Conservation (phyloP, 2,113 vertebrate species). For the Scortum barcoo region DNA sequence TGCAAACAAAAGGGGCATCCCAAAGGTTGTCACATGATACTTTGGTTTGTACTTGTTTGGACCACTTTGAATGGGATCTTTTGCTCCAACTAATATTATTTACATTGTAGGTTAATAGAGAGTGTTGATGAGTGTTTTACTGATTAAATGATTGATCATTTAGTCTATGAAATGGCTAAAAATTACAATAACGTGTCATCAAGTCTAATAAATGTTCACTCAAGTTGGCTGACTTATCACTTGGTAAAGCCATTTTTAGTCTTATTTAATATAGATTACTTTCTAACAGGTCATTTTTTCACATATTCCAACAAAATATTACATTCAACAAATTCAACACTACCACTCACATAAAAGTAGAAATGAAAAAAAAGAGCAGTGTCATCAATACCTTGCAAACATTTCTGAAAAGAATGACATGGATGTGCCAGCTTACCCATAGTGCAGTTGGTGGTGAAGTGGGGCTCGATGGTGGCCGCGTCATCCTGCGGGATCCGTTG, state of each 20-base stretch:
- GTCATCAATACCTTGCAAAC: neutral
- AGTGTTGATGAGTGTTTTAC: neutral
- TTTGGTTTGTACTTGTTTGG: neutral
- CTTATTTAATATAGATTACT: neutral
- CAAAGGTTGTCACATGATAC: neutral
- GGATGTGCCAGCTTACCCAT: constrained; percentile 77
- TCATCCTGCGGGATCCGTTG: constrained; percentile 74
- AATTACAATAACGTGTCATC: neutral
- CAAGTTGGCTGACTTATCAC: neutral
- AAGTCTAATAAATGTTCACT: too few species aligned
- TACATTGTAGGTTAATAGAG: neutral
- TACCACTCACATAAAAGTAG: neutral
- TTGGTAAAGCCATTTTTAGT: neutral
- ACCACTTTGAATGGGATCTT: neutral
- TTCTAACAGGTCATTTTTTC: neutral
- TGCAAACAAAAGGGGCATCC: neutral
- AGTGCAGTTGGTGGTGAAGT: constrained; percentile 87
- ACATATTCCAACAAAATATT: neutral
- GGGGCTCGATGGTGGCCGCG: constrained; percentile 78
- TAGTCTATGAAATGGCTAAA: neutral
- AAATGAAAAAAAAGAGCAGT: neutral
- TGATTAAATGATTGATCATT: neutral
- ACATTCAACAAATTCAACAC: neutral
- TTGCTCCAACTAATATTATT: neutral
- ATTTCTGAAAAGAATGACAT: too few species aligned